These are phyloP conservation scores for Epirrhoe alternata DNA, from an alignment of 2,888 invertebrate species.

Conservation along the genomic window DNA sequence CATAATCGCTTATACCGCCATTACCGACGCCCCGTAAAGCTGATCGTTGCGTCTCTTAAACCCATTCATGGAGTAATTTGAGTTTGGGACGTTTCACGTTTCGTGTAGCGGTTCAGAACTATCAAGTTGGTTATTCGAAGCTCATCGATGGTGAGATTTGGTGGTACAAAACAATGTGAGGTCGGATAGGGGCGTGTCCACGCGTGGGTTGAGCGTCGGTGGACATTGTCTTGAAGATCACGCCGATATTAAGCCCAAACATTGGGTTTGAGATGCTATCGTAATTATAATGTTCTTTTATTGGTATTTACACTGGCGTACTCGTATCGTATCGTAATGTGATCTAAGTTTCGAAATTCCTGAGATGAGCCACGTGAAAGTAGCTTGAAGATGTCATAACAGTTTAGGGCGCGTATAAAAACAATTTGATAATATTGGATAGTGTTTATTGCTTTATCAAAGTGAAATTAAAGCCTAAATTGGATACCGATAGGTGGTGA, in stretches of 20 bases:
- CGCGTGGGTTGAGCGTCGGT: slow-evolving; percentile 77
- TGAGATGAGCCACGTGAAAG: slow-evolving; percentile 42
- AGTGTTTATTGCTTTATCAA: slow-evolving; percentile 44
- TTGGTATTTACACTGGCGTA: slow-evolving; percentile 75
- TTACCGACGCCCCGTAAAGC: slow-evolving; percentile 43
- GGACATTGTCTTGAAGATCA: slow-evolving; percentile 77
- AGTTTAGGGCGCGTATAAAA: slow-evolving; percentile 32
- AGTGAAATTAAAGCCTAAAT: slow-evolving; percentile 33
- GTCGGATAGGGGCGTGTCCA: slow-evolving; percentile 69
- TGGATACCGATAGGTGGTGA: slow-evolving; percentile 34
- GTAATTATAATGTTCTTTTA: slow-evolving; percentile 81
- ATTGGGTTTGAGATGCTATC: slow-evolving; percentile 77
- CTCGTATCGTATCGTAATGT: slow-evolving; percentile 42
- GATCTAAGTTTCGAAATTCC: slow-evolving; percentile 44
- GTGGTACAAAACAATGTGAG: slow-evolving; percentile 68
- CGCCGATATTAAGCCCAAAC: slow-evolving; percentile 72
- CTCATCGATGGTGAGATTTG: slow-evolving; percentile 66
- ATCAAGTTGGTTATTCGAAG: slow-evolving; percentile 58
- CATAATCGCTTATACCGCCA: slow-evolving; percentile 41
- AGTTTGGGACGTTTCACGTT: slow-evolving; percentile 52
- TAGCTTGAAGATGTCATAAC: slow-evolving; percentile 46
- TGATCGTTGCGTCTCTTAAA: slow-evolving; percentile 41
- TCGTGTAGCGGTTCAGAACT: slow-evolving; percentile 48
- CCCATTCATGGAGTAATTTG: slow-evolving; percentile 45
- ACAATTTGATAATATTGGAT: slow-evolving; percentile 40